Base-by-base conservation (phyloP, 2,797 vertebrate species). In the Diplodus sargus region DNA sequence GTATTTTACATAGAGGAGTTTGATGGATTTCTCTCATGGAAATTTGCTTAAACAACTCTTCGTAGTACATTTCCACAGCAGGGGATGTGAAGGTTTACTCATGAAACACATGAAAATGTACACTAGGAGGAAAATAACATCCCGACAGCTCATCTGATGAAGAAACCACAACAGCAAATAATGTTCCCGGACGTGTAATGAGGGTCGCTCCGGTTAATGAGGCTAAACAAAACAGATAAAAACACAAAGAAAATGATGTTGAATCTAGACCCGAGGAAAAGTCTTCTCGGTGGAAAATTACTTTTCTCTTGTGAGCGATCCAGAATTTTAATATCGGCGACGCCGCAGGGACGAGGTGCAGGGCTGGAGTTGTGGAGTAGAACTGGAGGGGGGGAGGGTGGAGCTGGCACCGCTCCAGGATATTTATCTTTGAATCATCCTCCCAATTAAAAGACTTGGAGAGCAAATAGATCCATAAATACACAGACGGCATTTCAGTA, bases 361-460 rank as follows among this genome's bases (percentile, higher is more conserved):
- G 53, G 63, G 57, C 49, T 74, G 14, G 56, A 70, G 39, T 3
- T 51, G 34, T 16, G 16, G 70, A 68, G 61, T 13, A 57, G 68
- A 70, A 67, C 53, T 42, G 17, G 18, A n/a, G 12, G 70, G 65
- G 58, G 14, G 18, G 39, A 34, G 34, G 34, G 7, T 4, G 23
- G 23, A 58, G 56, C 43, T 74, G 69, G 72, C 56, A 56, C 34
- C 13, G 34, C 83, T 74, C 49, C 76, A 73, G 72, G 82, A 73
- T 90, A 79, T 91, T 90, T 83, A 72, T 89, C 87, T 88, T 83
- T 82, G 78, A 85, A 87, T 92, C 78, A 74, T 60, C 70, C 52
- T 81, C 25, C 78, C 85, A 91, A 88, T 87, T 82, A 84, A 90
- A 88, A 70, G 54, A 47, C 54, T 83, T 71, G 67, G 58, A 81